Base-by-base conservation (phyloP, 2,797 vertebrate species). In the Rhinatrema bivittatum region DNA sequence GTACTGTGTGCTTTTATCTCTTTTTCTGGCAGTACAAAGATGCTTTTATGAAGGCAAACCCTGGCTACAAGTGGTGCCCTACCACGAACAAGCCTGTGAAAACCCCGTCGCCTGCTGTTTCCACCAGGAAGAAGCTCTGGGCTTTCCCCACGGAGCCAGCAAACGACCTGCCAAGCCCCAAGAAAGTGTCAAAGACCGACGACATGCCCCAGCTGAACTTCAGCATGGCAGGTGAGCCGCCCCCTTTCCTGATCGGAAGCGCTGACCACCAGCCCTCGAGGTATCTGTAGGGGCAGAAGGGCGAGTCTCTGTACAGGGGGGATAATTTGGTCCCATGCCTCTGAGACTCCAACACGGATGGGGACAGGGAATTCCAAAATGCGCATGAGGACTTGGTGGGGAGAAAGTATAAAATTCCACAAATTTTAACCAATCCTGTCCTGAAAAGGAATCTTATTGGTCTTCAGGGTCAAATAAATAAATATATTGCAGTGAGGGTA, bases 21-120 rank as follows among this genome's bases (percentile, higher is more conserved):
- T 32, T 32, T 60, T 57, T 45, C 67, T 40, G 80, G 78, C 39
- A 98, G 94, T 97, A 98, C 74, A 98, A 99, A 49, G 94, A 99
- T 74, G 95, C 95, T 18, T 99, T 99, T 62, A 96, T 99, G 93
- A 97, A 97, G 78, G 95, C 94, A 29, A 96, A 99, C 49, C 95
- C 95, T 9, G 95, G 93, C 45, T 99, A 99, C 72, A 97, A 94
- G 73, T 99, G 95, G 95, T 98, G 95, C 76, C 93, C 95, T 26
- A 86, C 93, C 39, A 97, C 91, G 67, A 98, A 91, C 79, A 96
- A 96, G 76, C 93, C 94, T 38, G 84, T 97, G 25, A 98, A 96
- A 72, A 89, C 82, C 30, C 81, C 89, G 16, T 52, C 91, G 37
- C 76, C 84, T 43, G 62, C 85, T 32, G 79, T 93, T 54, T 83